Percentiles rank a stretch among this genome's conserved stretches.
Evolutionary conservation across 2,113 vertebrate genomes (phyloP).

Genomic region (Ceratotherium simum): DNA sequence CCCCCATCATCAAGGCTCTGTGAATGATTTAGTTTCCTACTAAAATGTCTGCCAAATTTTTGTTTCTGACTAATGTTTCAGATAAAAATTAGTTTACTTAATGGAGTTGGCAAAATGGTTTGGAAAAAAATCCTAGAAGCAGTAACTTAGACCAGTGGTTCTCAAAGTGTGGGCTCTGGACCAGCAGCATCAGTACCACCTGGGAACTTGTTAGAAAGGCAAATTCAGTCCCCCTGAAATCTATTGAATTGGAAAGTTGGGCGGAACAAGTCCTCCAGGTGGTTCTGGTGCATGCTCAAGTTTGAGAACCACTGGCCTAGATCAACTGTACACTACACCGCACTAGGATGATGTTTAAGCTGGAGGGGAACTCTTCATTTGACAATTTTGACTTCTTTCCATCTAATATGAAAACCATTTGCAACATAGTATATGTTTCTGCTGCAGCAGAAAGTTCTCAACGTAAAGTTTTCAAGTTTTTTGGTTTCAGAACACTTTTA

Average conservation of each 20-base stretch:
- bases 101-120: not conserved
- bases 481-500: not conserved
- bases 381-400: not conserved
- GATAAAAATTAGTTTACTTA: not conserved
- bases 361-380: not conserved
- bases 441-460: not conserved
- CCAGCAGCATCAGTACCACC: accelerated
- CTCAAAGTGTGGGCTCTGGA: not conserved
- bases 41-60: not conserved
- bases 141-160: not conserved
- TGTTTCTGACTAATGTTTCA: not conserved
- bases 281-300: accelerated
- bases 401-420: not conserved
- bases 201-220: not conserved
- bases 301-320: not conserved
- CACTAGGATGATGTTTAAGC: not conserved
- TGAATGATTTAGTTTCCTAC: not conserved
- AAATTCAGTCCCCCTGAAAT: not conserved
- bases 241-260: not conserved
- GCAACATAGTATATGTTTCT: not conserved
- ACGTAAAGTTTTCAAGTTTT: not conserved
- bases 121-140: not conserved
- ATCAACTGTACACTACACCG: accelerated
- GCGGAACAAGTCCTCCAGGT: not conserved
- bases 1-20: not conserved